These are phyloP conservation scores for Crenuchus spilurus DNA, from an alignment of 2,797 vertebrate species.

Conservation along the genomic window DNA sequence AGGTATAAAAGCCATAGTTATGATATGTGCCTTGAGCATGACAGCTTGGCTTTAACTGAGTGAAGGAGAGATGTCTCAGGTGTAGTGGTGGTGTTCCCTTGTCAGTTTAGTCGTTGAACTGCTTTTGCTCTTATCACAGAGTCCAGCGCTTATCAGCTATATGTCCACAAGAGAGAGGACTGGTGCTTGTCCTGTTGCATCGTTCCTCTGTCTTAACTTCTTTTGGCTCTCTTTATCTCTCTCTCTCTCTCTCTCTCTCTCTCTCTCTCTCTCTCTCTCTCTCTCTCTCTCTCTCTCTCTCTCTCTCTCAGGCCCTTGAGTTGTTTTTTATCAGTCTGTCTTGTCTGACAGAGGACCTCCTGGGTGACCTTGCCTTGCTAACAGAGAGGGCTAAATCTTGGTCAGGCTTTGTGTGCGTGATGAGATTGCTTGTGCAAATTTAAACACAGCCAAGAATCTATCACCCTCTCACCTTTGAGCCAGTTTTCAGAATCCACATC, in stretches of 20 bases:
- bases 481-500: not conserved
- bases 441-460: not conserved
- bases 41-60: not conserved
- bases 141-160: not conserved
- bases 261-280: not conserved
- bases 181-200: no score
- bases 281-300: not conserved
- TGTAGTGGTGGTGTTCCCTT: not conserved
- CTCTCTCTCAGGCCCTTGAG: not conserved
- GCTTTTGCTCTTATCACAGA: constrained; percentile 1
- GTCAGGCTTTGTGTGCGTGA: not conserved
- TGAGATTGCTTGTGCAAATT: not conserved
- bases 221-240: no score
- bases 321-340: not conserved
- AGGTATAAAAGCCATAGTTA: not conserved
- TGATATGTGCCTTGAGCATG: not conserved
- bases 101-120: not conserved
- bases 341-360: constrained; percentile 6
- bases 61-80: not conserved
- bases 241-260: not conserved
- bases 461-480: not conserved
- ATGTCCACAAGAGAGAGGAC: not conserved
- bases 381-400: not conserved
- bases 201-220: no score
- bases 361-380: constrained; percentile 1